phyloP scores from a whole-genome alignment of 2,797 vertebrate species.

The Coccyzus lansbergi region DNA sequence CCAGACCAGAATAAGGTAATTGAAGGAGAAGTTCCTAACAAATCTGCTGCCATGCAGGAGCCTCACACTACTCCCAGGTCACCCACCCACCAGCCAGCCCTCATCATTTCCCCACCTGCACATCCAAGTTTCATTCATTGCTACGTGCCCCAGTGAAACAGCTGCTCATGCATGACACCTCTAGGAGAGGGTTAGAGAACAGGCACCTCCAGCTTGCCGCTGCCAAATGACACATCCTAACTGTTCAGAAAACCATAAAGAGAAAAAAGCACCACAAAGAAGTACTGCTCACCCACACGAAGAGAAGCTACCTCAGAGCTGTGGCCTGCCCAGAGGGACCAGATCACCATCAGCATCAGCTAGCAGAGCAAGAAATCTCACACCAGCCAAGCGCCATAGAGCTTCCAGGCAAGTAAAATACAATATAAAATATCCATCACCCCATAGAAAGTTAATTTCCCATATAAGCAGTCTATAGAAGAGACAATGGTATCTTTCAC shows the following conservation, averaged over 20 bases:
- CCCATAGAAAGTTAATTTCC: accelerated
- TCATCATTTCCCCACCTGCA: too few relatives aligned
- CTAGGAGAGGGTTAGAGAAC: background rate
- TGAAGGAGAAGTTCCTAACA: background rate
- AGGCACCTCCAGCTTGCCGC: accelerated
- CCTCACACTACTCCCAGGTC: background rate
- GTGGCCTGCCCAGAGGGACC: background rate
- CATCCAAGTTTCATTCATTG: accelerated
- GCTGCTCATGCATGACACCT: accelerated
- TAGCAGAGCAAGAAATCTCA: accelerated
- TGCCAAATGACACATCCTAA: accelerated
- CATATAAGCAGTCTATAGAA: accelerated
- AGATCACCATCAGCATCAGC: too few relatives aligned
- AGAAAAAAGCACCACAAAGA: background rate
- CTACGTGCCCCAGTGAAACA: background rate
- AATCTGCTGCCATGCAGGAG: background rate
- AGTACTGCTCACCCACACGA: accelerated
- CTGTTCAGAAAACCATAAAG: background rate
- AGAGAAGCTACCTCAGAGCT: background rate
- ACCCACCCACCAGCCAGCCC: background rate
- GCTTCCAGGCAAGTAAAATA: background rate
- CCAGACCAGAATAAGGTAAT: background rate
- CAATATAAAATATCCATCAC: background rate
- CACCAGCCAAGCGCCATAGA: background rate
- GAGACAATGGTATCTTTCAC: accelerated